Evolutionary conservation across 2,797 vertebrate genomes (phyloP).

Genomic region (Helostoma temminkii): DNA sequence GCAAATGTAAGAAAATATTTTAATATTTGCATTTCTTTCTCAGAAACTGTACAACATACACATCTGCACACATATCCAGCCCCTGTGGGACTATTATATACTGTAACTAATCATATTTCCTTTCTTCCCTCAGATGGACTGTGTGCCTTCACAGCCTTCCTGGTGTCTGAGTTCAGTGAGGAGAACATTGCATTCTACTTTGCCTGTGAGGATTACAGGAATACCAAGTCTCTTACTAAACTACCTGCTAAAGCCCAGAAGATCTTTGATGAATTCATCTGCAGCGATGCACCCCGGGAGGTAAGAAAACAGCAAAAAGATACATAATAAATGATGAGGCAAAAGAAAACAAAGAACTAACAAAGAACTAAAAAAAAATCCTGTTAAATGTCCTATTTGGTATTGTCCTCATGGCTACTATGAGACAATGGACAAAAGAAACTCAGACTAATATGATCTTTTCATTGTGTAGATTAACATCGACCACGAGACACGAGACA

Average conservation of each 20-base stretch:
- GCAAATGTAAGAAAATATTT: slow-evolving; percentile 90
- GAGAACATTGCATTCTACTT: slow-evolving; percentile 98
- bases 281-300: slow-evolving; percentile 94
- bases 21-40: background rate
- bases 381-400: background rate
- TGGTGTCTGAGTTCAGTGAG: slow-evolving; percentile 96
- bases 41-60: background rate
- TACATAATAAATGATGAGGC: background rate
- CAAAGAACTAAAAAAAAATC: too few species aligned
- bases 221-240: slow-evolving; percentile 87
- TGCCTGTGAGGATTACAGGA: slow-evolving; percentile 95
- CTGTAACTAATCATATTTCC: slow-evolving; percentile 37
- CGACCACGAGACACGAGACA: slow-evolving; percentile 86
- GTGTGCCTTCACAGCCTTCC: slow-evolving; percentile 92
- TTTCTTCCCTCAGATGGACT: slow-evolving; percentile 88
- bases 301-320: slow-evolving; percentile 74
- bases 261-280: slow-evolving; percentile 94
- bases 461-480: slow-evolving; percentile 80
- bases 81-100: background rate
- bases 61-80: background rate
- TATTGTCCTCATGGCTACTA: background rate
- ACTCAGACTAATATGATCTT: slow-evolving; percentile 23
- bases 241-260: slow-evolving; percentile 90
- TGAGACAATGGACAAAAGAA: background rate
- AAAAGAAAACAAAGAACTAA: background rate